Conservation (phyloP, 1,140 invertebrate genomes). For the Halyomorpha halys region DNA sequence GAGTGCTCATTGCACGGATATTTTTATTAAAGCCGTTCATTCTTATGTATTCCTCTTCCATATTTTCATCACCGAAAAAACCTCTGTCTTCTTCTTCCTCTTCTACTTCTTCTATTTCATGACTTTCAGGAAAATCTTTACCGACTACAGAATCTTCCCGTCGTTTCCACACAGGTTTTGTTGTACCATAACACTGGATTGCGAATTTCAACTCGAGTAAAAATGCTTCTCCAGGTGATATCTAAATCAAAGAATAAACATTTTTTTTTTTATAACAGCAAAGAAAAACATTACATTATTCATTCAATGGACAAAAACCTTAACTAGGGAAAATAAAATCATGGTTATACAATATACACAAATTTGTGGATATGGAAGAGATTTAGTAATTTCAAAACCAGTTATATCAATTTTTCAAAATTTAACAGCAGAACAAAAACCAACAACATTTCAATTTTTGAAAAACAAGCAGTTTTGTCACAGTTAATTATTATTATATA, state of each 20-base stretch:
- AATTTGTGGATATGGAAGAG: too few relatives aligned
- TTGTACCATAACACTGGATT: constrained; percentile 58
- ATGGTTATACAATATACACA: too few relatives aligned
- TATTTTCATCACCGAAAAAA: constrained; percentile 1
- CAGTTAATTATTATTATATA: too few relatives aligned
- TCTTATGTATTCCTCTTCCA: background rate
- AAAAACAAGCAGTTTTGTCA: too few relatives aligned
- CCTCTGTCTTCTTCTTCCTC: background rate
- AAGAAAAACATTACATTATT: too few relatives aligned
- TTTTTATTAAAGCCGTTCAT: constrained; percentile 4
- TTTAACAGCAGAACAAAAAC: too few relatives aligned
- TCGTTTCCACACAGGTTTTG: constrained; percentile 36
- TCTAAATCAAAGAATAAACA: constrained; percentile 38
- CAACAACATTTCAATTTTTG: too few relatives aligned
- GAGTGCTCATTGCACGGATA: background rate
- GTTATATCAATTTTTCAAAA: too few relatives aligned
- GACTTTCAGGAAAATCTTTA: background rate
- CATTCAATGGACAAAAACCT: too few relatives aligned
- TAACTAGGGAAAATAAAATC: too few relatives aligned
- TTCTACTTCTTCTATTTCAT: background rate
- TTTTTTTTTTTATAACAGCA: background rate
- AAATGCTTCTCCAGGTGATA: constrained; percentile 55
- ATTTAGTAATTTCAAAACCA: too few relatives aligned
- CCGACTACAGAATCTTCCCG: background rate
- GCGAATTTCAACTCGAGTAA: constrained; percentile 65